A percentile compares a stretch with the other conserved stretches of the same genome.
Evolutionary conservation across 2,797 vertebrate genomes (phyloP).

Genomic region (Halcyon leucocephala): DNA sequence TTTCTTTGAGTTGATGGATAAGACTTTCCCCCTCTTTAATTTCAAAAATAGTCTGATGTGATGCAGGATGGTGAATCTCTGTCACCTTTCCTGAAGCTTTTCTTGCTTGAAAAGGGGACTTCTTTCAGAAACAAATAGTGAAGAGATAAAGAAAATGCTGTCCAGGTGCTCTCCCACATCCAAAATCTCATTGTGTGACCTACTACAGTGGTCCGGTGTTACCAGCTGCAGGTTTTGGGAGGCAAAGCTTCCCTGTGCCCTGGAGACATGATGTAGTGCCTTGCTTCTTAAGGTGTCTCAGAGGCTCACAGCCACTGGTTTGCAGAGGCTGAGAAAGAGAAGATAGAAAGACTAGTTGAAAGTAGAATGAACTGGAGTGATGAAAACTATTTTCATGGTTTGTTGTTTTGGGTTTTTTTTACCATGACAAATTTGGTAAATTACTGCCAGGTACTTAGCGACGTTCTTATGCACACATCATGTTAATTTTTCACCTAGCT

Average conservation of each 20-base stretch:
- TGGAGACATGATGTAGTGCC: rapidly evolving
- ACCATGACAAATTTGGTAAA: neutral
- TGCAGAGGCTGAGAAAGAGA: neutral
- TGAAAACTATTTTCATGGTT: neutral
- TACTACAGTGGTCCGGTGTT: neutral
- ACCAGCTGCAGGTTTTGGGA: neutral
- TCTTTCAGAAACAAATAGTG: neutral
- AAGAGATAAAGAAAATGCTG: neutral
- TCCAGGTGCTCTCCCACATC: neutral
- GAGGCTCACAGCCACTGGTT: rapidly evolving
- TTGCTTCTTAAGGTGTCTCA: neutral
- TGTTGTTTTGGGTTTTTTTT: neutral
- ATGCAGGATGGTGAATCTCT: neutral
- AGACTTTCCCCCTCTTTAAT: neutral
- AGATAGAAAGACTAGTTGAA: neutral
- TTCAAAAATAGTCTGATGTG: neutral
- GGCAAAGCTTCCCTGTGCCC: neutral
- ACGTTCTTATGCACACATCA: neutral
- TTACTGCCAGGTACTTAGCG: rapidly evolving
- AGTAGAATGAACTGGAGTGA: neutral
- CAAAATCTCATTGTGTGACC: neutral
- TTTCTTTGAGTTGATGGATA: neutral
- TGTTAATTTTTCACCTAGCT: neutral
- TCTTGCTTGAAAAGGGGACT: rapidly evolving
- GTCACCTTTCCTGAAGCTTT: neutral